Percentiles rank a stretch among this genome's conserved stretches.
phyloP scores from a whole-genome alignment of 1,140 invertebrate species.

The Papilio machaon region DNA sequence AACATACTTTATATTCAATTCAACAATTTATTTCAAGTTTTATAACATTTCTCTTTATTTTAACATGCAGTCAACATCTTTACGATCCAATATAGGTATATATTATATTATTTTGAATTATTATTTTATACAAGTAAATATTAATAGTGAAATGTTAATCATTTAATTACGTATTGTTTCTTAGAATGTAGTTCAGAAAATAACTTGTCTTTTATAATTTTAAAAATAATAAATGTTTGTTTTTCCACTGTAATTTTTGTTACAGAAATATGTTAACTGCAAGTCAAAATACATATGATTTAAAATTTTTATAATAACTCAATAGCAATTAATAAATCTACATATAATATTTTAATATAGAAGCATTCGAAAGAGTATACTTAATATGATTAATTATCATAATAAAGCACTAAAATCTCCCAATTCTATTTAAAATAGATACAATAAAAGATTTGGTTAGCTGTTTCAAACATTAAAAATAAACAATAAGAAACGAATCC shows the following conservation, averaged over 20 bases:
- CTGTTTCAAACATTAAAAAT: neutral
- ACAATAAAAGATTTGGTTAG: neutral
- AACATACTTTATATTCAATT: slow-evolving; percentile 49
- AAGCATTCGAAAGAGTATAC: slow-evolving; percentile 58
- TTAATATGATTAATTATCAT: slow-evolving; percentile 27
- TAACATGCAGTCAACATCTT: slow-evolving; percentile 39
- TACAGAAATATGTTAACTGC: slow-evolving; percentile 9
- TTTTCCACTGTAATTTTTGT: too few relatives aligned
- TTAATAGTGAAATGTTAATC: too few relatives aligned
- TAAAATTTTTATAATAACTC: neutral
- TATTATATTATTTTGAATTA: neutral
- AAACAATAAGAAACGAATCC: neutral
- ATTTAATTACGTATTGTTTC: too few relatives aligned
- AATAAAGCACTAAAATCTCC: neutral
- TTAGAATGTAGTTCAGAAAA: too few relatives aligned
- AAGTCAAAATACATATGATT: neutral
- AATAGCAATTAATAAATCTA: slow-evolving; percentile 38
- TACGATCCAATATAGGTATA: neutral
- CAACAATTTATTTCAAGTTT: neutral
- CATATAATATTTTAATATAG: slow-evolving; percentile 47
- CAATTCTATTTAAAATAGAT: slow-evolving; percentile 3
- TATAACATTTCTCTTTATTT: neutral
- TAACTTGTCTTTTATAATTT: too few relatives aligned
- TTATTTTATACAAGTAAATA: too few relatives aligned
- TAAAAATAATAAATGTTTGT: too few relatives aligned